Evolutionary conservation across 2,113 vertebrate species (phyloP).

Genomic region (Aix galericulata): DNA sequence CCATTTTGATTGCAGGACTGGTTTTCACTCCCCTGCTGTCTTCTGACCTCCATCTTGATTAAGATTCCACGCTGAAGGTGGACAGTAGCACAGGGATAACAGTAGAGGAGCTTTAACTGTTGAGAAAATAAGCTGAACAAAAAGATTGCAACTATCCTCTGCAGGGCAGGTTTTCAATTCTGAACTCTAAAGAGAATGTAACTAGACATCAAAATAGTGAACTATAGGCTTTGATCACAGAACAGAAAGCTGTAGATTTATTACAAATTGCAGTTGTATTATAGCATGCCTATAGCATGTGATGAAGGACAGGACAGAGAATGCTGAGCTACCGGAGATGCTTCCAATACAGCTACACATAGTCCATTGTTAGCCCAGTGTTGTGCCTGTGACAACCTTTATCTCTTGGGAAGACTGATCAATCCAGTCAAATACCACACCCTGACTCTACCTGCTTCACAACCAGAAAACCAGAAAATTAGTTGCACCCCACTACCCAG

Average conservation of each 20-base stretch:
- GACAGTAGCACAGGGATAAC: neutral
- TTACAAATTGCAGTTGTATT: neutral
- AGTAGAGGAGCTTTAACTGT: neutral
- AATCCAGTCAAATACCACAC: neutral
- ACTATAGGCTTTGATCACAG: neutral
- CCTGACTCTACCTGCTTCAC: neutral
- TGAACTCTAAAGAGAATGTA: neutral
- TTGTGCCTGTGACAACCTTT: neutral
- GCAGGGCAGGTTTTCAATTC: neutral
- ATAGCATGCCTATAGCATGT: neutral
- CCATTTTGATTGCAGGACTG: neutral
- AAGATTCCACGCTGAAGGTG: neutral
- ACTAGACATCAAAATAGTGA: neutral
- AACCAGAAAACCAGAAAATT: neutral
- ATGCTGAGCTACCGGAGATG: neutral
- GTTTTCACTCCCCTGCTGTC: neutral
- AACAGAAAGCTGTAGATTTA: neutral
- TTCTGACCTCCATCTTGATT: slow-evolving; percentile 20
- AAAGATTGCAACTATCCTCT: neutral
- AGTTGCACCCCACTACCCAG: neutral
- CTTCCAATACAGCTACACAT: neutral
- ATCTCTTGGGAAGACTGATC: neutral
- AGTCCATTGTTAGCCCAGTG: neutral
- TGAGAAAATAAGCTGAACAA: neutral
- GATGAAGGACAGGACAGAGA: neutral